Evolutionary conservation across 2,888 invertebrate genomes (phyloP).

Genomic region (Chirona hameri): DNA sequence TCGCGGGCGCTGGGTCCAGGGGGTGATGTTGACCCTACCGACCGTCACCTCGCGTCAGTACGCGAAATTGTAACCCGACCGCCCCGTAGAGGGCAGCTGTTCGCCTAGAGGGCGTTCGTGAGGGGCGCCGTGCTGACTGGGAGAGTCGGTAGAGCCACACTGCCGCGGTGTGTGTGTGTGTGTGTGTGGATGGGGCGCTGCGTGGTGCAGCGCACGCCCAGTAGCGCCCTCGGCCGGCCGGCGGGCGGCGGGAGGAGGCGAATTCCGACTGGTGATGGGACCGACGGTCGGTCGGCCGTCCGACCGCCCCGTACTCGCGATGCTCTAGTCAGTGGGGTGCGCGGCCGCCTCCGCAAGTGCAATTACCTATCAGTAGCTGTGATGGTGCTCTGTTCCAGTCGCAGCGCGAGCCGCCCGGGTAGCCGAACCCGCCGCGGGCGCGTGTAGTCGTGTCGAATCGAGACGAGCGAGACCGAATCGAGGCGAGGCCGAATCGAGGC

Average conservation of each 20-base stretch:
- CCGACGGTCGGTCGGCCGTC: too few species aligned
- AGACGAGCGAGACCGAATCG: background rate
- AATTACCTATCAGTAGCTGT: slow-evolving; percentile 2
- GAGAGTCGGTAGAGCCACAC: background rate
- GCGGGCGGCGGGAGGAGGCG: background rate
- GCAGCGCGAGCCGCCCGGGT: background rate
- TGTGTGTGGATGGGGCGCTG: background rate
- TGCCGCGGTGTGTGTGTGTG: background rate
- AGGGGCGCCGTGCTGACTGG: too few species aligned
- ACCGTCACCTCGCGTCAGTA: too few species aligned
- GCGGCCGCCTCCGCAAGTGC: slow-evolving; percentile 5
- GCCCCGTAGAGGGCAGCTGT: too few species aligned
- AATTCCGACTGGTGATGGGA: too few species aligned
- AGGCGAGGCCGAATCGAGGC: too few species aligned
- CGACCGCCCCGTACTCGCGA: too few species aligned
- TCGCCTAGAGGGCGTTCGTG: too few species aligned
- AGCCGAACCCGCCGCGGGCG: background rate
- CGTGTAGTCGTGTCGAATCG: background rate
- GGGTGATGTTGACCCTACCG: too few species aligned
- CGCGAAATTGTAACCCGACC: too few species aligned
- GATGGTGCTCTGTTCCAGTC: background rate
- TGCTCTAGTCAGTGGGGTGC: slow-evolving; percentile 22
- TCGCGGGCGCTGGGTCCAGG: too few species aligned
- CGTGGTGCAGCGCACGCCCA: too few species aligned
- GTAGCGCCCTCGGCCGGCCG: background rate